A percentile compares a stretch with the other conserved stretches of the same genome.
phyloP scores from a whole-genome alignment of 2,888 invertebrate genomes.

The Ashinkailepas kermadecensis region DNA sequence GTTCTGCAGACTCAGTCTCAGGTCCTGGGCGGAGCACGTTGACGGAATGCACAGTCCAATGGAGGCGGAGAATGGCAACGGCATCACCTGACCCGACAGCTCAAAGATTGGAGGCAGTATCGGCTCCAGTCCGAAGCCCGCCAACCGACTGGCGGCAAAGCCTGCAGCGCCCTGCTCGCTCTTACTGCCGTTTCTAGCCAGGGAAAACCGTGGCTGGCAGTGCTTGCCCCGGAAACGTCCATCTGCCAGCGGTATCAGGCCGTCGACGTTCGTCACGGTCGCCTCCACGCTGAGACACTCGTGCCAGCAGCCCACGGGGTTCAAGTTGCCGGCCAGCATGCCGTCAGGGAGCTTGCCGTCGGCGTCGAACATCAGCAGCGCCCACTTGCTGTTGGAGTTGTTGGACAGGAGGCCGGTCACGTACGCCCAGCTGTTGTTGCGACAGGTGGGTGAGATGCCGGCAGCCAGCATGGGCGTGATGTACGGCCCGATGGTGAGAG shows the following conservation, averaged over 20 bases:
- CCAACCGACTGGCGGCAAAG: neutral
- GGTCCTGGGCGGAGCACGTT: neutral
- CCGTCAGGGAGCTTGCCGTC: conserved; percentile 3
- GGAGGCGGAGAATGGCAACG: neutral
- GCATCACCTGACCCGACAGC: neutral
- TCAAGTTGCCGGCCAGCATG: neutral
- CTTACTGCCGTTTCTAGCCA: neutral
- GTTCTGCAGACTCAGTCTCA: neutral
- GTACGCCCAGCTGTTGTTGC: neutral
- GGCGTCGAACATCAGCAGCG: neutral
- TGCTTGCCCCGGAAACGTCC: neutral
- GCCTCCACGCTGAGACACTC: neutral
- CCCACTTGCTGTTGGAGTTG: neutral
- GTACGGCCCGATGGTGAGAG: neutral
- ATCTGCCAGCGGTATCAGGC: neutral
- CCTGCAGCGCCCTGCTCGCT: too few species aligned
- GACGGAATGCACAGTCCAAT: conserved; percentile 6
- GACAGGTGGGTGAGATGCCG: neutral
- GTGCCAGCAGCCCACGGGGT: neutral
- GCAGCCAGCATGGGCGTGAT: neutral
- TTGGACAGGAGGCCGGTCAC: neutral
- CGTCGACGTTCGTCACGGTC: neutral
- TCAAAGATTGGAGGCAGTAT: neutral
- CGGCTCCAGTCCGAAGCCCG: neutral
- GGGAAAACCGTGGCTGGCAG: neutral